phyloP scores from a whole-genome alignment of 2,797 vertebrate genomes.

The Okamejei kenojei region DNA sequence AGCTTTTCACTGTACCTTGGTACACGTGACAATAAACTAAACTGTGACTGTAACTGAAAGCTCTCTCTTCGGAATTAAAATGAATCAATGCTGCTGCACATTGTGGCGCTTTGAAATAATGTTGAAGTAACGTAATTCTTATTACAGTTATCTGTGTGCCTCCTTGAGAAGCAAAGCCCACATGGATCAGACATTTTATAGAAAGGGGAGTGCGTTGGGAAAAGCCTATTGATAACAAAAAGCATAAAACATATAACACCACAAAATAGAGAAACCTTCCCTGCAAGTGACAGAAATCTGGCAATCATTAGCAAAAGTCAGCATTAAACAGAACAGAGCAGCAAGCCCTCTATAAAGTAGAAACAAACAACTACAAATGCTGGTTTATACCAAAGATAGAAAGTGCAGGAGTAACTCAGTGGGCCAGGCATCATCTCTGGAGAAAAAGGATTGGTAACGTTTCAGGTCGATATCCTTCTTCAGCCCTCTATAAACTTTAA shows the following conservation, averaged over 20 bases:
- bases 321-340: background rate
- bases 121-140: background rate
- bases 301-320: background rate
- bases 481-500: background rate
- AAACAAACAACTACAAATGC: too few species aligned
- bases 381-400: too few species aligned
- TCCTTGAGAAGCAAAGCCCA: background rate
- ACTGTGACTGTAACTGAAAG: background rate
- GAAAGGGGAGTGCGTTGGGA: background rate
- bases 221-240: background rate
- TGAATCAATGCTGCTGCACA: background rate
- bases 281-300: background rate
- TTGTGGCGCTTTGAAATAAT: background rate
- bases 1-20: too few species aligned
- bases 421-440: too few species aligned
- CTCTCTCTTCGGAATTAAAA: background rate
- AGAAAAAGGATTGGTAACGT: too few species aligned
- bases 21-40: too few species aligned
- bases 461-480: too few species aligned
- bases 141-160: background rate
- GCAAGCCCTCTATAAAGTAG: background rate
- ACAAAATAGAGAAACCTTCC: background rate
- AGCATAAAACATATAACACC: background rate
- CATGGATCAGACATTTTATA: background rate
- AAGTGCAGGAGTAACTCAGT: too few species aligned